Conservation (phyloP, 2,888 invertebrate genomes). For the Tenodera sinensis region DNA sequence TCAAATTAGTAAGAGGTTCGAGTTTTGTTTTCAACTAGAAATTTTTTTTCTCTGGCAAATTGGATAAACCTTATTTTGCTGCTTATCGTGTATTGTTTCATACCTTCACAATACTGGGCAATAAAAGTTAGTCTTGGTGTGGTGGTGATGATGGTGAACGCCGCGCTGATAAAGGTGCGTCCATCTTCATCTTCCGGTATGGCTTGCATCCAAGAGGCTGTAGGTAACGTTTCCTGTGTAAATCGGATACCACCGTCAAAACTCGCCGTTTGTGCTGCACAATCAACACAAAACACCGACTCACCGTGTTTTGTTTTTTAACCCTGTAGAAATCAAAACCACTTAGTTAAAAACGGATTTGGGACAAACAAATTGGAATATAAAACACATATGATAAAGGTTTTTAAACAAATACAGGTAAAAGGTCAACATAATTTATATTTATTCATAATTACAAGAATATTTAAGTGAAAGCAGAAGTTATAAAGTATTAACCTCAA, state of each 20-base stretch:
- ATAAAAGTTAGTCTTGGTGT: not conserved
- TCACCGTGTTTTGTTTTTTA: not conserved
- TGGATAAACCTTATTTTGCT: too few species aligned
- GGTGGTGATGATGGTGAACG: not conserved
- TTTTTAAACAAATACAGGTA: too few species aligned
- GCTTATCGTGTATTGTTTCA: not conserved
- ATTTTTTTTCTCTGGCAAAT: too few species aligned
- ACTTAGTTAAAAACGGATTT: not conserved
- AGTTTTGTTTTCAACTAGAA: too few species aligned
- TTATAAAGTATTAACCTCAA: too few species aligned
- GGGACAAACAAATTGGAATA: too few species aligned
- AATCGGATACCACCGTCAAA: not conserved
- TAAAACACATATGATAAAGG: too few species aligned
- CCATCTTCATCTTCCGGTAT: not conserved
- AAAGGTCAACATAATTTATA: too few species aligned
- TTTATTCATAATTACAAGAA: too few species aligned
- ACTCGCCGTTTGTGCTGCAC: not conserved
- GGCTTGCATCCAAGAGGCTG: not conserved
- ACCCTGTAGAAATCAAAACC: not conserved
- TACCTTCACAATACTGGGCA: not conserved
- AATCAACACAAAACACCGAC: not conserved
- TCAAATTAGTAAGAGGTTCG: too few species aligned
- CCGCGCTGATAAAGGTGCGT: not conserved
- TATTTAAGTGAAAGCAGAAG: too few species aligned
- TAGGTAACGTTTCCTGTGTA: not conserved